Conservation (phyloP, 2,888 invertebrate genomes). For the Biston stratarius region DNA sequence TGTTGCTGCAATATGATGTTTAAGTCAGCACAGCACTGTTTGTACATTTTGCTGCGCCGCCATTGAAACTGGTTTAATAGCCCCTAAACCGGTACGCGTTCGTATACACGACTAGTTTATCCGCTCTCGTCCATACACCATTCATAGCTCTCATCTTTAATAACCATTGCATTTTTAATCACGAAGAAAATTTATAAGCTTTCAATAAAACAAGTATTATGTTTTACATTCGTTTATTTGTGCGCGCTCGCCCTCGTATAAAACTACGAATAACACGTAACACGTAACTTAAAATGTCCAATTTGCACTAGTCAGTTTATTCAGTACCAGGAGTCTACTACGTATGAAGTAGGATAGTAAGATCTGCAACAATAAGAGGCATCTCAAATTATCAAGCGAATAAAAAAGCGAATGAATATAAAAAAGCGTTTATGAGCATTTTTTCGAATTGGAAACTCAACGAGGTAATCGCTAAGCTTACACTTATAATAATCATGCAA, state of each 20-base stretch:
- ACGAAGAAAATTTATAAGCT: conserved; percentile 13
- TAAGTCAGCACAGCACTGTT: conserved; percentile 16
- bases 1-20: conserved; percentile 15
- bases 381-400: not conserved
- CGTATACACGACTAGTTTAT: conserved; percentile 20
- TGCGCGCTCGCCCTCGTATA: conserved; percentile 24
- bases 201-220: conserved; percentile 27
- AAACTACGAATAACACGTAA: conserved; percentile 32
- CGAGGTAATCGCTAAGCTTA: not conserved
- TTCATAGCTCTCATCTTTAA: conserved; percentile 11
- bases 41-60: conserved; percentile 21
- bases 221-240: conserved; percentile 41
- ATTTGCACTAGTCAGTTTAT: conserved; percentile 21
- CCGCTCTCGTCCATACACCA: conserved; percentile 31
- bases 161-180: conserved; percentile 31
- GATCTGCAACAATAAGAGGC: conserved; percentile 48
- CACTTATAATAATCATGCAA: too few relatives aligned
- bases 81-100: conserved; percentile 25
- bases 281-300: conserved; percentile 30
- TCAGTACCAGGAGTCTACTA: conserved; percentile 52
- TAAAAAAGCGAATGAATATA: too few relatives aligned
- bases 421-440: too few relatives aligned
- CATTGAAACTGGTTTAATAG: conserved; percentile 22
- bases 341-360: conserved; percentile 45
- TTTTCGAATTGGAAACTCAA: too few relatives aligned